Conservation (phyloP, 2,113 vertebrate species). For the Hystrix brachyura region DNA sequence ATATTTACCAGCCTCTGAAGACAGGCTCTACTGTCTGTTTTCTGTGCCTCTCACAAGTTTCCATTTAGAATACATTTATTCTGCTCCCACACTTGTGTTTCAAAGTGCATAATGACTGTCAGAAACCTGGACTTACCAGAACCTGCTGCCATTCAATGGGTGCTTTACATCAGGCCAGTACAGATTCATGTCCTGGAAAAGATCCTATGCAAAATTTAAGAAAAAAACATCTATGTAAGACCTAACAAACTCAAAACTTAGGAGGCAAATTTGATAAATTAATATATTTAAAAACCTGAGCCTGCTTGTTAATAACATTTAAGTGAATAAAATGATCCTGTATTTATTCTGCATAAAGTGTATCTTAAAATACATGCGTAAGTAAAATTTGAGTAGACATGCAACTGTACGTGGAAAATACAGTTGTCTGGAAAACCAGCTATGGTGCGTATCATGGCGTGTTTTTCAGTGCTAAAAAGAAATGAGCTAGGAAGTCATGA, state of each 20-base stretch:
- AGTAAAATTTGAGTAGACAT: neutral
- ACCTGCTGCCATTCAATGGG: conserved; percentile 81
- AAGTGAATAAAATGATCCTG: accelerated
- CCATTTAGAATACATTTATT: accelerated
- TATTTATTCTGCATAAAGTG: accelerated
- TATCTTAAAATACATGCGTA: accelerated
- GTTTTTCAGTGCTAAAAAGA: accelerated
- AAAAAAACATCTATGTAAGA: neutral
- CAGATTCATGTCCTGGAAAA: conserved; percentile 86
- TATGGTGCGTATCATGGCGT: accelerated
- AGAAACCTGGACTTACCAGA: conserved; percentile 87
- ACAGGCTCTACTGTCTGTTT: accelerated
- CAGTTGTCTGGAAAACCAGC: too few species aligned
- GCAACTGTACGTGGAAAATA: accelerated
- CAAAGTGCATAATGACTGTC: accelerated
- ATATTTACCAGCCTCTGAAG: neutral
- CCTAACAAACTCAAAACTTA: neutral
- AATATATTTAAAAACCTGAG: neutral
- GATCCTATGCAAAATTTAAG: conserved; percentile 81
- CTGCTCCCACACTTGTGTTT: neutral
- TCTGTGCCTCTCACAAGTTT: neutral
- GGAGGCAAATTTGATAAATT: neutral
- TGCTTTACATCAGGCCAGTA: conserved; percentile 90
- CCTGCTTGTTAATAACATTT: neutral
- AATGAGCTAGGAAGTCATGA: neutral